Conservation (phyloP, 2,888 invertebrate genomes). For the Corythucha ciliata region DNA sequence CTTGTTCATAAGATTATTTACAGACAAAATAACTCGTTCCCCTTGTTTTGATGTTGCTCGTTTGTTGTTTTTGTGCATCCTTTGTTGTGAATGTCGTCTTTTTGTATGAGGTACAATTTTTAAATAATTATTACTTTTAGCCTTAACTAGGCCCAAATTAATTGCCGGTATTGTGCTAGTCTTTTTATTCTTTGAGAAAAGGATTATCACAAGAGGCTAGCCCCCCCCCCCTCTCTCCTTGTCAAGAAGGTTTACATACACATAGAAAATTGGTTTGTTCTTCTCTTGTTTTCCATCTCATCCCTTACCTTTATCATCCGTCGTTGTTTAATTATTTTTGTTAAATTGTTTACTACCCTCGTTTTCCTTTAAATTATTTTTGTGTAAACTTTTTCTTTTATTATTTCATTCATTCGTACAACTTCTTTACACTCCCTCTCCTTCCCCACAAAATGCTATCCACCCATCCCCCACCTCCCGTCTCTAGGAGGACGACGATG, state of each 20-base stretch:
- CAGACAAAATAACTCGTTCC: too few species aligned
- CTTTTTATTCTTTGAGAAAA: slow-evolving; percentile 17
- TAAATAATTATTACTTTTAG: too few species aligned
- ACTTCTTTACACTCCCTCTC: slow-evolving; percentile 15
- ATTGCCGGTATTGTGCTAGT: too few species aligned
- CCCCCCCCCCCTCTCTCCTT: slow-evolving; percentile 6
- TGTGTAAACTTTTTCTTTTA: slow-evolving; percentile 10
- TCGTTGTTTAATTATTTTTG: not conserved
- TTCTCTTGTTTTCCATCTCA: not conserved
- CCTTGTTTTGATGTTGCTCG: too few species aligned
- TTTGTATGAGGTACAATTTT: too few species aligned
- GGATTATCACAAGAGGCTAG: too few species aligned
- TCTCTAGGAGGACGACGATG: slow-evolving; percentile 68
- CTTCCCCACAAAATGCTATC: slow-evolving; percentile 20
- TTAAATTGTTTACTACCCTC: not conserved
- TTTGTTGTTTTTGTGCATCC: too few species aligned
- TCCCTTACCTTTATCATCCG: not conserved
- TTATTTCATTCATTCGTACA: slow-evolving; percentile 16
- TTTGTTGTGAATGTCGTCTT: too few species aligned
- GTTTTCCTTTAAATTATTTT: not conserved
- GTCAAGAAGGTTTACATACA: too few species aligned
- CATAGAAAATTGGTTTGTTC: too few species aligned
- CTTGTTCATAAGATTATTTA: too few species aligned
- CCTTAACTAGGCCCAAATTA: too few species aligned
- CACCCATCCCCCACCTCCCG: slow-evolving; percentile 21